Evolutionary conservation across 37 sponge, comb jelly and placozoan species (phyloP).

Genomic region (Halichondria panicea): DNA sequence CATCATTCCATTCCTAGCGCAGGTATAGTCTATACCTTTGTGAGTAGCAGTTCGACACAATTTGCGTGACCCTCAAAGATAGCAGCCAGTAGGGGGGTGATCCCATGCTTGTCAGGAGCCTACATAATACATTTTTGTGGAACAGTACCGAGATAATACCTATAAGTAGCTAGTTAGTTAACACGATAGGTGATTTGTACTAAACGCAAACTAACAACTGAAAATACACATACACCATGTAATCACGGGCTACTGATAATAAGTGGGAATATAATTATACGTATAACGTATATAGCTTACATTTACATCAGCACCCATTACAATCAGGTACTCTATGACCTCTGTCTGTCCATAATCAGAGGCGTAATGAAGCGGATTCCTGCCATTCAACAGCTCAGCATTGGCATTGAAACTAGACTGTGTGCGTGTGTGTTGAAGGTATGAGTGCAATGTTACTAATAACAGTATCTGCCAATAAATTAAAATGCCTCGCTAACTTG

Average conservation of each 20-base stretch:
- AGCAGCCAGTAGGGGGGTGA: conserved; percentile 88
- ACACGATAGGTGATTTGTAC: too few relatives aligned
- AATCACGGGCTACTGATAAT: too few relatives aligned
- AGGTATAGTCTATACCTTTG: conserved; percentile 43
- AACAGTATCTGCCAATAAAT: too few relatives aligned
- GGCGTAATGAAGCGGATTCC: conserved; percentile 84
- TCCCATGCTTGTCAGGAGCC: conserved; percentile 87
- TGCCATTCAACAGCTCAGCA: conserved; percentile 58
- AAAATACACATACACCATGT: too few relatives aligned
- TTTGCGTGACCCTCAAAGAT: conserved; percentile 83
- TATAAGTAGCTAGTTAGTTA: too few relatives aligned
- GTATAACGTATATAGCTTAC: conserved; percentile 36
- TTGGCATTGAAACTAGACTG: conserved; percentile 57
- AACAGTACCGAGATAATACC: too few relatives aligned
- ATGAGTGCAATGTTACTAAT: not conserved
- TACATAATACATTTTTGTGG: too few relatives aligned
- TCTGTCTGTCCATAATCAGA: conserved; percentile 88
- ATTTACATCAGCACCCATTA: conserved; percentile 70
- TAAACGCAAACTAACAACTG: too few relatives aligned
- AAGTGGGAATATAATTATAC: not conserved
- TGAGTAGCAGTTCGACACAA: conserved; percentile 65
- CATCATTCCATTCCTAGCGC: not conserved
- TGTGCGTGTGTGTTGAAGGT: conserved; percentile 9
- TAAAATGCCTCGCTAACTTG: too few relatives aligned
- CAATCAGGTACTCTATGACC: conserved; percentile 67